Base-by-base conservation (phyloP, 37 sponge, comb jelly and placozoan genomes). In the Theonella swinhoei region DNA sequence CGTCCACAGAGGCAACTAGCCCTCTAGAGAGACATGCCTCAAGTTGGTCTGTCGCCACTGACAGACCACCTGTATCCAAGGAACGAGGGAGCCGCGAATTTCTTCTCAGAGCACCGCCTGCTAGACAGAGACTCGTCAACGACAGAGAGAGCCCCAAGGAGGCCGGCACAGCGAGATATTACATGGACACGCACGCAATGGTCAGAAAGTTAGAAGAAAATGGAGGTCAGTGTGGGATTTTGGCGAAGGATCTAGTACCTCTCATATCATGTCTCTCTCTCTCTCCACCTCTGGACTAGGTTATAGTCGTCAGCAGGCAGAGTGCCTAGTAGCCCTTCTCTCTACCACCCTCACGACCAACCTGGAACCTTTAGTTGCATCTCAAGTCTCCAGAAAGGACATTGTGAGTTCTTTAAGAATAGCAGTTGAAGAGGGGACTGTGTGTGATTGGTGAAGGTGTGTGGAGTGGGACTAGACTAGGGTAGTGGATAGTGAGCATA, bases 121-220 rank as follows among this genome's bases (percentile, higher is more conserved):
- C 7, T 14, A 17, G 11, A 47, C 54, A 17, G 14, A 14, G 11
- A 7, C 7, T 17, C 54, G 54, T 7, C 11, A 14, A 47, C 11
- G 14, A 7, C 54, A 7, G 14, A 47, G 11, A 47, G 14, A 14
- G 7, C 14, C 54, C 54, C 14, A n/a, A n/a, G n/a, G n/a, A n/a
- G n/a, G n/a, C n/a, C n/a, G n/a, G n/a, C n/a, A n/a, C n/a, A n/a
- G n/a, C n/a, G n/a, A 47, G 54, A 14, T 47, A 24, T 60, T 76
- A 29, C 2, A 77, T 85, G 47, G 86, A 85, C 78, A 85, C 86
- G 11, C 77, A 85, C 78, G 9, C 59, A 14, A 31, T 85, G 35
- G 59, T 77, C 24, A 63, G n/a, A 40, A 34, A 67, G 22, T 31
- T 85, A 28, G 40, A 85, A 64, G 40, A 77, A 39, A n/a, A n/a